These are phyloP conservation scores for Brachymystax lenok DNA, from an alignment of 2,797 vertebrate species.

Conservation along the genomic window DNA sequence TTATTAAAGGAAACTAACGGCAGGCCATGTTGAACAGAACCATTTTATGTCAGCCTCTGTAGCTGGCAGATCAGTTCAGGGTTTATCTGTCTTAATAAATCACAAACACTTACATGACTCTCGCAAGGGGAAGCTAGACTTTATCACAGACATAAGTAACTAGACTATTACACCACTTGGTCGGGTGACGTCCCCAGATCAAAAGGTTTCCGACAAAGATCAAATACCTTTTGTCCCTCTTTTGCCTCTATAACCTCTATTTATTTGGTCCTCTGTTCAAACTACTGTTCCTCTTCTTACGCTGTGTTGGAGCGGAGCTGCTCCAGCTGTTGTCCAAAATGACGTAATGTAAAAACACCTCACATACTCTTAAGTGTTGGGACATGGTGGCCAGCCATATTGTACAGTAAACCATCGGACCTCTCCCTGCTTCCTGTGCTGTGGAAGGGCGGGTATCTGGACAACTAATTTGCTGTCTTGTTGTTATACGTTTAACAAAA, in stretches of 20 bases:
- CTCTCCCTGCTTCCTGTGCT: slow-evolving; percentile 23
- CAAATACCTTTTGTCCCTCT: not conserved
- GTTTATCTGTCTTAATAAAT: slow-evolving; percentile 41
- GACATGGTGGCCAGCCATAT: not conserved
- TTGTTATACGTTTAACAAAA: slow-evolving; percentile 57
- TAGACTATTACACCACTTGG: slow-evolving; percentile 14
- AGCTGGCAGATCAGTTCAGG: slow-evolving; percentile 24
- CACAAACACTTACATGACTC: slow-evolving; percentile 19
- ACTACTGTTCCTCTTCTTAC: not conserved
- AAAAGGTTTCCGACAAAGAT: not conserved
- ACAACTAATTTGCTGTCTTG: slow-evolving; percentile 39
- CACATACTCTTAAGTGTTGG: slow-evolving; percentile 21
- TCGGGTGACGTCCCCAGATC: slow-evolving; percentile 5
- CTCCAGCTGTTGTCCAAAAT: slow-evolving; percentile 23
- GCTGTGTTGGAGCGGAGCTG: not conserved
- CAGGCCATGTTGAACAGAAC: slow-evolving; percentile 25
- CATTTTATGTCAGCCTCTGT: slow-evolving; percentile 27
- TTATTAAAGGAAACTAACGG: slow-evolving; percentile 53
- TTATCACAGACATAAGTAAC: slow-evolving; percentile 24
- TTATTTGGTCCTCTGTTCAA: not conserved
- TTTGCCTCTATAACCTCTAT: slow-evolving; percentile 6
- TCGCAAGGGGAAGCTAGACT: not conserved
- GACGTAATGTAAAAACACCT: slow-evolving; percentile 13
- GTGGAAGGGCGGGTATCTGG: slow-evolving; percentile 22
- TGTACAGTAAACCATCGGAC: slow-evolving; percentile 19